Evolutionary conservation across 2,888 invertebrate species (phyloP), one percentile per base, ranked within the genome.

Genomic region (Lepidochrysops patricia): DNA sequence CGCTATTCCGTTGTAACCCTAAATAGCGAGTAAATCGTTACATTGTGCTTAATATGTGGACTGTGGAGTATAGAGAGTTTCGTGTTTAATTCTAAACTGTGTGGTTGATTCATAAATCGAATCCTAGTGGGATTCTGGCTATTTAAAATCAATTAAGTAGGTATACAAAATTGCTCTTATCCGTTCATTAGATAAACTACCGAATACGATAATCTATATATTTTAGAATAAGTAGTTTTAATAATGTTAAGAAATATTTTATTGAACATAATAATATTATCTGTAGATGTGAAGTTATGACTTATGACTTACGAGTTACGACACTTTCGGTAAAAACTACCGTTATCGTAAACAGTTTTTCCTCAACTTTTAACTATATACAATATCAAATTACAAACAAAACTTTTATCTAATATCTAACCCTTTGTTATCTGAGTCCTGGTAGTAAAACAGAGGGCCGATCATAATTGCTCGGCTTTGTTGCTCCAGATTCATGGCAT

Each of bases 401-500:
- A 29, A 54, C 4, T 32, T 29, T 27, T 32, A 54, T 54, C 54
- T 32, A 7, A 15, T 7, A 54, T 54, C 12, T 43, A 32, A 29
- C 54, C 54, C 54, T 19, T 32, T 15, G 54, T 52, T 52, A 52
- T 54, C 54, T 54, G 12, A 19, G 4, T 12, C 9, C 54, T 5
- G 29, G 29, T 2, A 57, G 37, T 35, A 57, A 25, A 57, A 37
- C 25, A 57, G 13, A 26, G 25, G 35, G 35, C 23, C 37, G 58
- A 57, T 63, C 57, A 63, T 63, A 66, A 65, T 65, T 62, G 63
- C 61, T 63, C 63, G 52, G 59, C 61, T 60, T 35, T 37, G 60
- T 58, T 60, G 57, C 56, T 59, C 57, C 52, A 59, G 52, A 63
- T 66, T 62, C 52, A 58, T 62, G 60, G 35, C 64, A 67, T 65